Evolutionary conservation across 2,888 invertebrate genomes (phyloP), one percentile per base, ranked within the genome.

Genomic region (Lucinisca nassula): DNA sequence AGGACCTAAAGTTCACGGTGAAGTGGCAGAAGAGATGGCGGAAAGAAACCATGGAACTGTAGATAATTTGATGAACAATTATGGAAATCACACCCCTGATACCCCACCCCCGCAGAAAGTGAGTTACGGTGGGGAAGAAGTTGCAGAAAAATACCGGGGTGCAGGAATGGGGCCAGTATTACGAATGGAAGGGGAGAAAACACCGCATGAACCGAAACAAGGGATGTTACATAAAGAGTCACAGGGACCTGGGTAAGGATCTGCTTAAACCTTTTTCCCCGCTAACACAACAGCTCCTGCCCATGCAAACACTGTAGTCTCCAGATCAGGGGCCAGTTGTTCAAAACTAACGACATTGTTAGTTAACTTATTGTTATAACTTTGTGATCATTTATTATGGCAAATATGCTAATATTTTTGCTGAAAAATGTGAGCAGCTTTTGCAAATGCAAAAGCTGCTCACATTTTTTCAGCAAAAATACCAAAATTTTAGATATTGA

Each of bases 21-120:
- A 77, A 21, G 92, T 93, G 45, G 95, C 95, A 2, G 91, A 91
- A 58, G 94, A 94, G 82, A 92, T 94, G 79, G 93, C 93, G 0
- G 93, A 94, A 75, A 86, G 94, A 76, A 93, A 94, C 81, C 91
- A 94, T n/a, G 95, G 95, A 8, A 91, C 91, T n/a, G 87, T 94
- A 8, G 87, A 92, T 80, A 91, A 93, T 35, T 76, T 95, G 24
- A 90, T 94, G 79, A 92, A 93, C 77, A 93, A 93, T 84, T 93
- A 93, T 79, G 93, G 92, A 8, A 85, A 92, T 37, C 82, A 92
- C 10, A 90, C 92, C 1, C 82, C 91, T 8, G 89, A 92, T 8
- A 89, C 85, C 8, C 87, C 87, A 8, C 93, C 92, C 0, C 90
- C 88, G 17, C 91, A 90, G n/a, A 92, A 93, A 61, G 91, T 94